Evolutionary conservation across 2,888 invertebrate genomes (phyloP).

Genomic region (Lomographa bimaculata): DNA sequence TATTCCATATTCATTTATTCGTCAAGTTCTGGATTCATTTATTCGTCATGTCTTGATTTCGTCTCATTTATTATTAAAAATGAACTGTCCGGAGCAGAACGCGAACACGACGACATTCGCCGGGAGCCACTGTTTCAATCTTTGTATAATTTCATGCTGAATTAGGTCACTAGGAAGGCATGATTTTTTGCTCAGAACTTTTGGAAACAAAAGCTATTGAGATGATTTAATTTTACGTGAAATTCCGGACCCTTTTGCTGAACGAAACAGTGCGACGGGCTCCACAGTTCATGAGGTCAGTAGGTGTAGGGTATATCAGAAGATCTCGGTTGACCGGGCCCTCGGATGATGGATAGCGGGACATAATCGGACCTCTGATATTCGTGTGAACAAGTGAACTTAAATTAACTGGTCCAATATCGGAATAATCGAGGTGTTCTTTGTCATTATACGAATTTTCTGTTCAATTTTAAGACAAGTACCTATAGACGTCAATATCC

Average conservation of each 20-base stretch:
- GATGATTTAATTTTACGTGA: slow-evolving; percentile 35
- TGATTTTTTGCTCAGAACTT: slow-evolving; percentile 40
- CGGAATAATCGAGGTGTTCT: too few relatives aligned
- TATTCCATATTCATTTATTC: slow-evolving; percentile 85
- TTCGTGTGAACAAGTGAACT: slow-evolving; percentile 38
- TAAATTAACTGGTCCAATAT: slow-evolving; percentile 36
- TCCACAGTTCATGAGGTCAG: slow-evolving; percentile 52
- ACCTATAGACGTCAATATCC: too few relatives aligned
- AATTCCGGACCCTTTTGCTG: slow-evolving; percentile 36
- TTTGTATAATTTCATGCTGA: slow-evolving; percentile 77
- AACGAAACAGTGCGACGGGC: slow-evolving; percentile 30
- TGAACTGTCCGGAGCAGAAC: slow-evolving; percentile 82
- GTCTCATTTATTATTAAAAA: slow-evolving; percentile 85
- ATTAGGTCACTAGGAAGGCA: slow-evolving; percentile 59
- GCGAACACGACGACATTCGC: slow-evolving; percentile 64
- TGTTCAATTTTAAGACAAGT: too few relatives aligned
- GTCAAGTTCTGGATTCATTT: slow-evolving; percentile 85
- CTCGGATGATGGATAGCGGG: slow-evolving; percentile 62
- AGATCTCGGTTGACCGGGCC: slow-evolving; percentile 59
- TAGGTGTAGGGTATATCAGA: slow-evolving; percentile 46
- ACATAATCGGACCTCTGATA: slow-evolving; percentile 41
- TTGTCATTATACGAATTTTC: too few relatives aligned
- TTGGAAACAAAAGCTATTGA: slow-evolving; percentile 36
- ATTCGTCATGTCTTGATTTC: slow-evolving; percentile 85
- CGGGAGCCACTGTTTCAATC: slow-evolving; percentile 79